Evolutionary conservation across 2,113 vertebrate species (phyloP).

Genomic region (Choloepus hoffmanni): DNA sequence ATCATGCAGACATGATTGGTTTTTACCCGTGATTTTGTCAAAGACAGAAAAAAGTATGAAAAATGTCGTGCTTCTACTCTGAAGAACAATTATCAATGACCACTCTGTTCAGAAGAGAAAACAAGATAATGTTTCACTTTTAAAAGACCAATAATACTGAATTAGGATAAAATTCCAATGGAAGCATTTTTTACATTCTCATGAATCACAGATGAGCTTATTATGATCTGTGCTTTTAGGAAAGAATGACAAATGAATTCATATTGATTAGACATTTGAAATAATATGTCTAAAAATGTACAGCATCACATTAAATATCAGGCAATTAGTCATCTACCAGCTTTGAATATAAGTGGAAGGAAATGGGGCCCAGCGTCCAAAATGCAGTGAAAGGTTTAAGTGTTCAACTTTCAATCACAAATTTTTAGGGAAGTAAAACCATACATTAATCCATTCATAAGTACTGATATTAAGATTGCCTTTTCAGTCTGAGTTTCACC

Average conservation of each 20-base stretch:
- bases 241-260: conserved; percentile 86
- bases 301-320: conserved; percentile 57
- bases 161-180: conserved; percentile 85
- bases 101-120: conserved; percentile 78
- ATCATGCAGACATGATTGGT: not conserved
- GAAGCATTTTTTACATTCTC: conserved; percentile 81
- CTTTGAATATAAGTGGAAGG: conserved; percentile 74
- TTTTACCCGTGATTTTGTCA: conserved; percentile 69
- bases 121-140: conserved; percentile 82
- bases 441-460: conserved; percentile 66
- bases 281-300: conserved; percentile 83
- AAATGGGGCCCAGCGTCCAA: conserved; percentile 67
- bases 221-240: conserved; percentile 83
- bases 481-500: conserved; percentile 68
- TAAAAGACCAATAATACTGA: conserved; percentile 82
- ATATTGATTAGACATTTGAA: conserved; percentile 87
- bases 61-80: conserved; percentile 73
- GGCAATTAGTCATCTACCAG: conserved; percentile 77
- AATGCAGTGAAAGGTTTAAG: conserved; percentile 64
- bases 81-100: conserved; percentile 77
- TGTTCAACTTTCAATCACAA: conserved; percentile 61
- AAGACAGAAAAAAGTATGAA: conserved; percentile 71
- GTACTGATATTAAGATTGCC: not conserved
- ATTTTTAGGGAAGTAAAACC: conserved; percentile 59
- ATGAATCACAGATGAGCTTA: conserved; percentile 86